Evolutionary conservation across 2,113 vertebrate genomes (phyloP), one percentile per base, ranked within the genome.

Genomic region (Clarias magur): DNA sequence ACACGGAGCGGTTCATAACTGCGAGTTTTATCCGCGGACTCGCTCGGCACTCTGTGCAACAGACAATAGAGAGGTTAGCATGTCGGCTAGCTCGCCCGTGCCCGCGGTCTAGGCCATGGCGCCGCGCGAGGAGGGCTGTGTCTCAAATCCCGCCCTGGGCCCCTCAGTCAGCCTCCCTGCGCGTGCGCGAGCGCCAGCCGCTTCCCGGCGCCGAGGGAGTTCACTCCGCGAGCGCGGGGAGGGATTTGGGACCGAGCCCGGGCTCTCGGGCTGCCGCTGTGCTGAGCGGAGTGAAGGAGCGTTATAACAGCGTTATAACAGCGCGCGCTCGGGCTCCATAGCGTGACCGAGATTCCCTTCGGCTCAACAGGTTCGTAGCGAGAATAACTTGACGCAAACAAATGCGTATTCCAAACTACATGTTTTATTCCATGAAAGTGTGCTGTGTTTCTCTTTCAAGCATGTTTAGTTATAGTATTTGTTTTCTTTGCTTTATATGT

Each of bases 101-200:
- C 70, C 82, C 82, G 82, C 73, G 54, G 60, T 75, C 34, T 85
- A 85, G 83, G 83, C 83, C 83, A 75, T 11, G 27, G 83, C 3
- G 54, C 19, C 30, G 53, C 54, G 53, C 27, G 56, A 2, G 30
- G 42, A 17, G 30, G 82, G 83, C 54, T 42, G 83, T 75, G 70
- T 85, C 83, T 56, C 83, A 42, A 85, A 75, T 85, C 68, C 38
- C 16, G 11, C 53, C 54, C 6, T 75, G 0, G 0, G 11, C 56
- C 56, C 19, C 65, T 57, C 3, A 4, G 27, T 34, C 10, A 11
- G 6, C 0, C 56, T 13, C 0, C 76, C 9, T 78, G 57, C 30
- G 79, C 57, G 79, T 38, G 54, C 57, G 1, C 19, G 30, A 42
- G 15, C 23, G 0, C 2, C 1, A 7, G 1, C 4, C 54, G 53